A percentile compares a stretch with the other conserved stretches of the same genome.
These are phyloP conservation scores for Junco hyemalis DNA, from an alignment of 2,113 vertebrate species.

Conservation along the genomic window DNA sequence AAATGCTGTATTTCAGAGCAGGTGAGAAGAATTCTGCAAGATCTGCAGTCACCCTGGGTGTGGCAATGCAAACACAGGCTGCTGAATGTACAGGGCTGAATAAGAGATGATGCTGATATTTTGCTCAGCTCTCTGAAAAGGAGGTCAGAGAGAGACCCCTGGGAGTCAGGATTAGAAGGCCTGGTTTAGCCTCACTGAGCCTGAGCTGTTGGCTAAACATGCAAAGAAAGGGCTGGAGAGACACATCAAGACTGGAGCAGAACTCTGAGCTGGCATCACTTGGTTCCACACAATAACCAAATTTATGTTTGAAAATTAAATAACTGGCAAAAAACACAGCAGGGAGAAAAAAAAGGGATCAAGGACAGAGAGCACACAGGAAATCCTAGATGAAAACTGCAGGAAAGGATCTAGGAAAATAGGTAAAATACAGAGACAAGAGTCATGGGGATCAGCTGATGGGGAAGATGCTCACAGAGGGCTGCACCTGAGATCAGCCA, in stretches of 20 bases:
- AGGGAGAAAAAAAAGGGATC: background rate
- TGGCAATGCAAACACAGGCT: background rate
- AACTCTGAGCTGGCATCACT: background rate
- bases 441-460: background rate
- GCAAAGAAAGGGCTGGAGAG: background rate
- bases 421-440: background rate
- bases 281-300: background rate
- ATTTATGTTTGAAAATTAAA: background rate
- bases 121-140: background rate
- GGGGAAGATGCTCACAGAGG: background rate
- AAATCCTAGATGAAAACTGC: background rate
- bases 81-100: background rate
- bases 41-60: background rate
- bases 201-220: background rate
- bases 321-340: background rate
- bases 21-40: background rate
- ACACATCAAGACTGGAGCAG: background rate
- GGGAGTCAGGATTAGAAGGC: background rate
- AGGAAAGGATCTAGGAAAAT: background rate
- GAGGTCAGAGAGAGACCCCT: conserved; percentile 6
- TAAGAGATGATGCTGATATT: background rate
- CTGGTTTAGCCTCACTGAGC: background rate
- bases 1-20: background rate
- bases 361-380: background rate
- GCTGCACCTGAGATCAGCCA: background rate